Evolutionary conservation across 92 coral and sea anemone genomes (phyloP), one percentile per base, ranked within the genome.

Genomic region (Actinernus sp.): DNA sequence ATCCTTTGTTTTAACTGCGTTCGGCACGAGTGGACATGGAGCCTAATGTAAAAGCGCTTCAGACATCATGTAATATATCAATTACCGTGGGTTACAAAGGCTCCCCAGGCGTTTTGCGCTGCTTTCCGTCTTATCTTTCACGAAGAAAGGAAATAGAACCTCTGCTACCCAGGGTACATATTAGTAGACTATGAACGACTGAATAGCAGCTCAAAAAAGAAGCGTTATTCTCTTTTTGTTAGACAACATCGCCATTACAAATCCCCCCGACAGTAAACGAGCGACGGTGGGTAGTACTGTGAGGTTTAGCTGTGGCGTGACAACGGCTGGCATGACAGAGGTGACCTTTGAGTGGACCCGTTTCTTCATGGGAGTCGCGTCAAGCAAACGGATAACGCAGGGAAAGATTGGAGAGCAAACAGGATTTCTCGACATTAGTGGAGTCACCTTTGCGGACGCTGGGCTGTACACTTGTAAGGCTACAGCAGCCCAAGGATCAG

Each of bases 261-360:
- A 43, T 16, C 88, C 82, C n/a, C 88, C 88, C 1, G 58, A 56
- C 22, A 58, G 57, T 66, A 29, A 43, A 16, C 28, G 26, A 23
- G 78, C 58, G 23, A 56, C 18, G 21, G 30, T 90, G 3, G 97
- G 97, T 2, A 60, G 59, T 12, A 55, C 48, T 59, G 73, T 81
- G 18, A 55, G 80, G 20, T 54, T 90, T 20, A 58, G 65, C 28
- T 90, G 97, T 17, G 97, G 89, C 1, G 92, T 90, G 0, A 74
- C 74, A 14, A 71, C 87, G 2, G 18, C 63, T 24, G 66, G 82
- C 1, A 51, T 37, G 14, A 65, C 71, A 19, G 92, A 89, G 52
- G 74, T 89, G n/a, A 71, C 69, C 8, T 71, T 90, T 39, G 78
- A 76, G 33, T 90, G 97, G 97, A 33, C 26, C 5, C 84, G 77